Evolutionary conservation across 2,797 vertebrate genomes (phyloP).

Genomic region (Malurus splendens): DNA sequence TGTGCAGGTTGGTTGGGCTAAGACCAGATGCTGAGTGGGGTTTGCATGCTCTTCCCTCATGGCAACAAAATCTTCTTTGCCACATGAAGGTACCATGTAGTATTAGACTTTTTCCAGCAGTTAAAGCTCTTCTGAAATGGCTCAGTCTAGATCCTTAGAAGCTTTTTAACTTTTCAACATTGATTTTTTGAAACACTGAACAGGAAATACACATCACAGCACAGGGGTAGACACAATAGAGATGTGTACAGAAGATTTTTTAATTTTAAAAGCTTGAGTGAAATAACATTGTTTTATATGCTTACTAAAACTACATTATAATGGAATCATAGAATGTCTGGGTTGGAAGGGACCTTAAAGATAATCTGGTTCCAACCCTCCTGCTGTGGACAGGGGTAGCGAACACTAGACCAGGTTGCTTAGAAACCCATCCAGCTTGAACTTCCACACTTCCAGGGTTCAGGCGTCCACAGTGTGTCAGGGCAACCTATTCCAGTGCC

Average conservation of each 20-base stretch:
- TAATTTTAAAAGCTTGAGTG: background rate
- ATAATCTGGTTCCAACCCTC: background rate
- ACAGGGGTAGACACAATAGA: background rate
- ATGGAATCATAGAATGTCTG: background rate
- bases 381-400: too few species aligned
- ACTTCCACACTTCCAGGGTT: background rate
- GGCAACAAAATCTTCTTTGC: background rate
- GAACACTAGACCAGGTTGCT: background rate
- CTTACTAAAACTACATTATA: background rate
- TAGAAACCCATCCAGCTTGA: background rate
- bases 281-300: background rate
- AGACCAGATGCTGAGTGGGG: rapidly evolving
- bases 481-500: background rate
- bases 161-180: background rate
- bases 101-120: background rate
- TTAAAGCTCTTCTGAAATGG: background rate
- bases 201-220: background rate
- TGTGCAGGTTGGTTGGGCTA: background rate
- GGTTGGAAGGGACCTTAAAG: background rate
- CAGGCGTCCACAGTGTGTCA: background rate
- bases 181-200: background rate
- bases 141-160: background rate
- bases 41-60: background rate
- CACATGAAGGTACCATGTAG: background rate
- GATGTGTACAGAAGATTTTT: background rate